These are phyloP conservation scores for Microctenopoma lineatum DNA, from an alignment of 2,797 vertebrate species.

Conservation along the genomic window DNA sequence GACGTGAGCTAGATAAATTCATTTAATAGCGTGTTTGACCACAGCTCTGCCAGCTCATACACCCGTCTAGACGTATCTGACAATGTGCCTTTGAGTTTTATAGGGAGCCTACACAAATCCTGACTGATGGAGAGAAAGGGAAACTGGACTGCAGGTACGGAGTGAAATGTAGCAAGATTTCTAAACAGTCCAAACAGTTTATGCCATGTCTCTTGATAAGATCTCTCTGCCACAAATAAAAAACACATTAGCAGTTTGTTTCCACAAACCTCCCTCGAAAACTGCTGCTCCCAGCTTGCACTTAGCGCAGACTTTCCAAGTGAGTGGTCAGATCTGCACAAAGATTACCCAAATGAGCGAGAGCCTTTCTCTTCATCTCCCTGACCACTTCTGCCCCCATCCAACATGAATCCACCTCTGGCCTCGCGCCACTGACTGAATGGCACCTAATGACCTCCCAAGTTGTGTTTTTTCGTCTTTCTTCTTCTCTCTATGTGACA, in stretches of 20 bases:
- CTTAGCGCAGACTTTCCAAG: constrained; percentile 63
- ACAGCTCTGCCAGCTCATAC: too few species aligned
- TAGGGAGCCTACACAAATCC: background rate
- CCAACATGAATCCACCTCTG: constrained; percentile 25
- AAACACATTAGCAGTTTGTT: constrained; percentile 81
- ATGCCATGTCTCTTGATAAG: constrained; percentile 64
- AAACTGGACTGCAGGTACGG: constrained; percentile 29
- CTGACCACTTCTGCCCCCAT: constrained; percentile 34
- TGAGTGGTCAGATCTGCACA: constrained; percentile 66
- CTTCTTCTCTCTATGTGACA: background rate
- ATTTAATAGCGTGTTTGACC: too few species aligned
- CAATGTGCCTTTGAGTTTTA: constrained; percentile 10
- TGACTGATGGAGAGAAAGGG: constrained; percentile 9
- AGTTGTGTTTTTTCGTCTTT: constrained; percentile 28
- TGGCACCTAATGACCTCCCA: constrained; percentile 54
- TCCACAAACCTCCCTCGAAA: constrained; percentile 64
- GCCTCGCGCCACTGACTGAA: constrained; percentile 18
- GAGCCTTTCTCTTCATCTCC: constrained; percentile 51
- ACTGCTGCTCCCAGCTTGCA: constrained; percentile 64
- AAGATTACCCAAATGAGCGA: constrained; percentile 75
- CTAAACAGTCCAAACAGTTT: constrained; percentile 75
- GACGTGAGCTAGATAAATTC: too few species aligned
- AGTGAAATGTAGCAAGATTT: constrained; percentile 47
- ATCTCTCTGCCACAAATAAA: constrained; percentile 78
- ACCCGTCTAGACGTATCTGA: too few species aligned